Percentiles rank a stretch among this genome's conserved stretches.
Conservation (phyloP, 2,113 vertebrate genomes). For the Prunella fulvescens region DNA sequence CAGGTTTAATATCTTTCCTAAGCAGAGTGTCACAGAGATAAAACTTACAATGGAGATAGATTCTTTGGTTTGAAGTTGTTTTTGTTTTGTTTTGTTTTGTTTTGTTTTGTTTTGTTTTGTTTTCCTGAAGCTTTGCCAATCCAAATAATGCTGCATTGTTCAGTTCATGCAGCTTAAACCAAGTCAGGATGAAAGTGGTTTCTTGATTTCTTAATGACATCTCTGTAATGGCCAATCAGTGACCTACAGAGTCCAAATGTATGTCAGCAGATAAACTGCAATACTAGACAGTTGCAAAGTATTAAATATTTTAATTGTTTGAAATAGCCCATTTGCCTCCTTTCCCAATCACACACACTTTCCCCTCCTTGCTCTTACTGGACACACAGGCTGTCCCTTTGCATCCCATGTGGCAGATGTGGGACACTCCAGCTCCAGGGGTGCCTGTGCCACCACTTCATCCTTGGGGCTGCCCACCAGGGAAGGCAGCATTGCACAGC, state of each 20-base stretch:
- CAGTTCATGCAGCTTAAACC: background rate
- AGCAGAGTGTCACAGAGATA: background rate
- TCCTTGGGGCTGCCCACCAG: fast-evolving
- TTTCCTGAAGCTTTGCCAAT: background rate
- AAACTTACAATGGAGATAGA: background rate
- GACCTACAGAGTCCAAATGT: background rate
- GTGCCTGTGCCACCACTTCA: fast-evolving
- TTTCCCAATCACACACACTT: fast-evolving
- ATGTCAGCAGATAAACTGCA: background rate
- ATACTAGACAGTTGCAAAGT: background rate
- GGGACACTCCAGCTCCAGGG: background rate
- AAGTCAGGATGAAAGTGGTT: background rate
- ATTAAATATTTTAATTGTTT: background rate
- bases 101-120: background rate
- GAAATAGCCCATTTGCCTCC: background rate
- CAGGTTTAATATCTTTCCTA: background rate
- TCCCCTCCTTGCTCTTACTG: background rate
- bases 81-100: background rate
- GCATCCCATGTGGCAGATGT: background rate
- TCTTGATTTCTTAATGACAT: background rate
- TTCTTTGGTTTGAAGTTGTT: background rate
- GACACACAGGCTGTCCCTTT: fast-evolving
- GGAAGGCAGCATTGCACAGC: background rate
- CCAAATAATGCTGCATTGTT: background rate
- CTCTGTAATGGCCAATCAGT: background rate